Base-by-base conservation (phyloP, 2,888 invertebrate species). In the Thyatira batis region DNA sequence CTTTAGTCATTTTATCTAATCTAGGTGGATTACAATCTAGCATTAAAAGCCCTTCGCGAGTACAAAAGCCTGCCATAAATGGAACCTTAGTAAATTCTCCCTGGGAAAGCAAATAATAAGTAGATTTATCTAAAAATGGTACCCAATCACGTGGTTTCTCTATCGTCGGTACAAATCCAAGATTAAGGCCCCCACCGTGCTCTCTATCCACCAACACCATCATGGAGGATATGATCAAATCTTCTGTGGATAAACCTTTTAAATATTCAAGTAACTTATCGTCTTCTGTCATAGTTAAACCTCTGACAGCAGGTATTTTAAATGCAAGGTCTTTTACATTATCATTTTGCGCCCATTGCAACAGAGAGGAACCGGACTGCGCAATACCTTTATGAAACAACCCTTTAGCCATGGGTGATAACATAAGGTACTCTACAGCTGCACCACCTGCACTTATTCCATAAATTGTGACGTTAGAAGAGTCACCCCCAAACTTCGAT, bases 401-500 rank as follows among this genome's bases (percentile, higher is more conserved):
- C 13, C 93, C 93, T 78, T 82, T 80, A 3, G 89, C 79, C 71
- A 82, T 79, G 2, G 87, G 87, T 0, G 92, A 92, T 23, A 92
- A 52, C 53, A 91, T 69, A 5, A 88, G 76, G 60, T 88, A 91
- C 62, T 92, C 90, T 0, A 91, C 86, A 0, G 92, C 86, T 2
- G 90, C 85, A 0, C 84, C 92, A 2, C 93, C 93, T 28, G 93
- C 93, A 68, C 93, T 93, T 3, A 93, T 72, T 10, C 93, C 93
- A 67, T 93, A 90, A 57, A 93, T 80, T 4, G 93, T 92, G 0
- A 93, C 89, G 71, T 85, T 90, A 2, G 84, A 72, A 5, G 89
- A 83, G 65, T 93, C 81, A 8, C 93, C 93, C 20, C 87, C 86
- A 62, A 93, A 93, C 10, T 80, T 74, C 1, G 56, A 57, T 21